Evolutionary conservation across 2,113 vertebrate species (phyloP).

Genomic region (Cheilinus undulatus): DNA sequence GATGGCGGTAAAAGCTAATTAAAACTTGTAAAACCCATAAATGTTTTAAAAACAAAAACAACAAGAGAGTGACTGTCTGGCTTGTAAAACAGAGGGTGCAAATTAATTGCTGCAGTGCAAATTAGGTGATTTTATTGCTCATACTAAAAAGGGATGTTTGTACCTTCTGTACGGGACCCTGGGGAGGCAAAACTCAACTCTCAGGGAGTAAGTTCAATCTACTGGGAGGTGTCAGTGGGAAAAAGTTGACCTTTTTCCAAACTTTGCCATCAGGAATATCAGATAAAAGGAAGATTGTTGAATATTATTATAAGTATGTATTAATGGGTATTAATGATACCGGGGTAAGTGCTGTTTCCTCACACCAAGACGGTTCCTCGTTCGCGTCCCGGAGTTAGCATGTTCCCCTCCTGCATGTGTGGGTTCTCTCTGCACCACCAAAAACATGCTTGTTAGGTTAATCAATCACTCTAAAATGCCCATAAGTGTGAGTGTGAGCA

Average conservation of each 20-base stretch:
- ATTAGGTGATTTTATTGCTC: conserved; percentile 33
- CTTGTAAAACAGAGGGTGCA: conserved; percentile 26
- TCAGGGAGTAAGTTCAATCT: not conserved
- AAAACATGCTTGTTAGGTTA: no score
- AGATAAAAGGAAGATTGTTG: not conserved
- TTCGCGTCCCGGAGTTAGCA: no score
- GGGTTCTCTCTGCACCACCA: no score
- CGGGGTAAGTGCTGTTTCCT: no score
- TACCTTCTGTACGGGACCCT: not conserved
- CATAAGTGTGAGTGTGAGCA: no score
- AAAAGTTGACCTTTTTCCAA: not conserved
- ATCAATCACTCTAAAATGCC: no score
- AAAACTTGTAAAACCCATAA: conserved; percentile 8
- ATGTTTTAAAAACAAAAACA: not conserved
- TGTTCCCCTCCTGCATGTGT: no score
- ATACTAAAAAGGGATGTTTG: conserved; percentile 22
- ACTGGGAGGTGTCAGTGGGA: not conserved
- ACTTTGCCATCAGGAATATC: not conserved
- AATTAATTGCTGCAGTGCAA: conserved; percentile 16
- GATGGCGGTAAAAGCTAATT: conserved; percentile 34
- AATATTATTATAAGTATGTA: no score
- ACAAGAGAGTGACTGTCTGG: not conserved
- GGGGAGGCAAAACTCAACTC: not conserved
- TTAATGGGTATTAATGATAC: no score
- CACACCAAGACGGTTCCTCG: no score